Evolutionary conservation across 1,140 invertebrate species (phyloP).

Genomic region (Meteorus sp.): DNA sequence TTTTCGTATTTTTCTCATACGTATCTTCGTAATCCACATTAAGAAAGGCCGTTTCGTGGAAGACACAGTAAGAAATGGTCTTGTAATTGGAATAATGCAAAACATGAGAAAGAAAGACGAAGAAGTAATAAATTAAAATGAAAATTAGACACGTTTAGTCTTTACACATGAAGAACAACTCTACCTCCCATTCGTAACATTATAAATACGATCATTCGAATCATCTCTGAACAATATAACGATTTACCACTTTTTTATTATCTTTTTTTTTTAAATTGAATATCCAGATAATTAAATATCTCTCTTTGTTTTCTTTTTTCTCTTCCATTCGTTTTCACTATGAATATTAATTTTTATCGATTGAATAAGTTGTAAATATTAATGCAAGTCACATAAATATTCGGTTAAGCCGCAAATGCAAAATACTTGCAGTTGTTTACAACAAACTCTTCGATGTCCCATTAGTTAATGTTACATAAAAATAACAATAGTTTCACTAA

Average conservation of each 20-base stretch:
- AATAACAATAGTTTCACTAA: too few species aligned
- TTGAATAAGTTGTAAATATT: conserved; percentile 15
- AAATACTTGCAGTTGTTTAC: conserved; percentile 4
- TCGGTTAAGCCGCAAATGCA: conserved; percentile 1
- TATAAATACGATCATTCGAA: conserved; percentile 33
- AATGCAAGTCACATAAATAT: not conserved
- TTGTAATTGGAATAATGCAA: conserved; percentile 32
- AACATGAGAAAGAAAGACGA: not conserved
- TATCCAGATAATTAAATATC: conserved; percentile 7
- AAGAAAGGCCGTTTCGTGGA: conserved; percentile 36
- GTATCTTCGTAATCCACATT: conserved; percentile 33
- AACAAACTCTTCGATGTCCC: conserved; percentile 2
- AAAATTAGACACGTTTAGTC: conserved; percentile 19
- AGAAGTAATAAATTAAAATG: conserved; percentile 8
- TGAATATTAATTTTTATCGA: conserved; percentile 6
- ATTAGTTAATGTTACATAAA: not conserved
- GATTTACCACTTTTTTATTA: conserved; percentile 16
- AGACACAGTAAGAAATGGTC: conserved; percentile 37
- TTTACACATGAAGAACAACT: conserved; percentile 32
- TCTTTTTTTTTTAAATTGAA: conserved; percentile 10
- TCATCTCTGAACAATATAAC: conserved; percentile 28
- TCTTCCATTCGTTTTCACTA: not conserved
- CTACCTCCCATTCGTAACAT: conserved; percentile 30
- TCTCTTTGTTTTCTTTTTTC: too few species aligned
- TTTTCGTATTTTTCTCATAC: conserved; percentile 23